These are phyloP conservation scores for Aleiodes alternator DNA, from an alignment of 2,888 invertebrate species.

Conservation along the genomic window DNA sequence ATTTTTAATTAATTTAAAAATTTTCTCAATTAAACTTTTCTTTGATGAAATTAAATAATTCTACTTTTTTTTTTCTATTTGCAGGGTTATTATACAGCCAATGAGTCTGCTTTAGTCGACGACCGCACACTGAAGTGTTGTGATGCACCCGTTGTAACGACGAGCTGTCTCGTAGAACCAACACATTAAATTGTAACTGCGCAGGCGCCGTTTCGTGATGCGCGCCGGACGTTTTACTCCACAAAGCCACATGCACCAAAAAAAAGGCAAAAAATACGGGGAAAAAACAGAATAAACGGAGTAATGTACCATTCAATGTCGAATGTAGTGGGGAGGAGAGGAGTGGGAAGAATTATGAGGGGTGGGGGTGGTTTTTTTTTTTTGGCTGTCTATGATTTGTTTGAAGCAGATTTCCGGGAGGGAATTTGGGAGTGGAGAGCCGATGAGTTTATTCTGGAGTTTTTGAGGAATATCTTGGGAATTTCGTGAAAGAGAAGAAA, in stretches of 20 bases:
- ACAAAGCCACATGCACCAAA: slow-evolving; percentile 52
- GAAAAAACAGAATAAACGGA: slow-evolving; percentile 5
- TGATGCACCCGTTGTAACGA: slow-evolving; percentile 67
- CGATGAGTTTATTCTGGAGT: too few species aligned
- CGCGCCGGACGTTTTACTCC: slow-evolving; percentile 45
- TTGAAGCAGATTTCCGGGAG: too few species aligned
- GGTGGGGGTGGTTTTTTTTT: too few species aligned
- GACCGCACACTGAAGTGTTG: slow-evolving; percentile 67
- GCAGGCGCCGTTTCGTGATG: slow-evolving; percentile 62
- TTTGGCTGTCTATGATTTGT: too few species aligned
- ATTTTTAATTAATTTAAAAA: neutral
- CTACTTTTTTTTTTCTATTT: slow-evolving; percentile 44
- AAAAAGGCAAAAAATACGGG: slow-evolving; percentile 20
- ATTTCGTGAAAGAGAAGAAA: too few species aligned
- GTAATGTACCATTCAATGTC: neutral
- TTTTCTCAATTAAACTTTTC: neutral
- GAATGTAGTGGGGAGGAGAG: neutral
- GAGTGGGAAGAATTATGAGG: too few species aligned
- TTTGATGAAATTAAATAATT: neutral
- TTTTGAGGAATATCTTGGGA: too few species aligned
- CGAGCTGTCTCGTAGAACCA: slow-evolving; percentile 66
- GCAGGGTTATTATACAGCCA: slow-evolving; percentile 63
- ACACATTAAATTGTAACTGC: slow-evolving; percentile 56
- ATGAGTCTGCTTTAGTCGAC: slow-evolving; percentile 68
- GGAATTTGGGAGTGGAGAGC: too few species aligned